Conservation (phyloP, 1,140 invertebrate genomes). For the Cyclina sinensis region DNA sequence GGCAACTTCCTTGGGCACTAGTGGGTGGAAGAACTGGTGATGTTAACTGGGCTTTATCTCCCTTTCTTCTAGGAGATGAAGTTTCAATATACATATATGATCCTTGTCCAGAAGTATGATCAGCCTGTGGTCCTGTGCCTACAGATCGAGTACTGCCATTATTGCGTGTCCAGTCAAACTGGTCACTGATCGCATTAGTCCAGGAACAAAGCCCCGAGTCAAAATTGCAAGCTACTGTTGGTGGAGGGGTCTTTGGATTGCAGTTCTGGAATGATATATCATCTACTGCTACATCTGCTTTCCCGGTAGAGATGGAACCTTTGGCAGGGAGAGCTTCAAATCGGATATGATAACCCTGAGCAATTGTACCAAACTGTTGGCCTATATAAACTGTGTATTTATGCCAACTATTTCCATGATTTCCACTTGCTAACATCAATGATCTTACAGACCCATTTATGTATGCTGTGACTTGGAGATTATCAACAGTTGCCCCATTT, state of each 20-base stretch:
- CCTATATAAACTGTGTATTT: conserved; percentile 77
- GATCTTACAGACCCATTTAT: conserved; percentile 69
- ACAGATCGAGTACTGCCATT: conserved; percentile 71
- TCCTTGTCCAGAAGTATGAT: conserved; percentile 76
- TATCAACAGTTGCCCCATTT: conserved; percentile 88
- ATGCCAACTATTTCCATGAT: conserved; percentile 71
- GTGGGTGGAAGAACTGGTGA: conserved; percentile 74
- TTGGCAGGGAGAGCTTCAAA: conserved; percentile 70
- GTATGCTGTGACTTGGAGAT: conserved; percentile 69
- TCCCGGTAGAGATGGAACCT: conserved; percentile 66
- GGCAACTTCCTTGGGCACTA: conserved; percentile 73
- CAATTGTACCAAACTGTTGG: conserved; percentile 65
- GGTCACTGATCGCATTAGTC: conserved; percentile 73
- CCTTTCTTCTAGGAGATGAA: conserved; percentile 81
- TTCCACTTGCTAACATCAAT: conserved; percentile 58
- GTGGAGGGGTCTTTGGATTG: conserved; percentile 68
- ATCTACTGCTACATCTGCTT: conserved; percentile 80
- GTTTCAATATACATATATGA: conserved; percentile 82
- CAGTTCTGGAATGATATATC: conserved; percentile 81
- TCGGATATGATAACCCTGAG: conserved; percentile 61
- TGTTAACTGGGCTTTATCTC: conserved; percentile 91
- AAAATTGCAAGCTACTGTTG: conserved; percentile 77
- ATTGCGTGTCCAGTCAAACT: conserved; percentile 79
- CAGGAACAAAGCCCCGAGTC: conserved; percentile 77
- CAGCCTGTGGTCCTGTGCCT: conserved; percentile 77